Percentiles rank a stretch among this genome's conserved stretches.
phyloP scores from a whole-genome alignment of 1,140 invertebrate genomes.

The Nebria ingens region DNA sequence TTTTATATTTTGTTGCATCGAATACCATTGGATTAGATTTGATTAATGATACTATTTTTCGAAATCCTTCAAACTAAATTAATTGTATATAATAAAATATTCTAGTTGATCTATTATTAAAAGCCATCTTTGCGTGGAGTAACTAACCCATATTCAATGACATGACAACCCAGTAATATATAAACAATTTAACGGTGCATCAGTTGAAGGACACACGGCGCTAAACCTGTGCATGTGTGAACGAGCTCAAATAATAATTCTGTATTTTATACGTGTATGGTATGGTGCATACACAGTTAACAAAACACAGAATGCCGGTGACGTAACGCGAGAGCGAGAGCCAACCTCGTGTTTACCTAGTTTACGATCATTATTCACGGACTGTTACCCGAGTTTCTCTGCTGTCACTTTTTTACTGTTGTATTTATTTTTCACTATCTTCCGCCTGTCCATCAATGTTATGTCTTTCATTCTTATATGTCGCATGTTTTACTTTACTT shows the following conservation, averaged over 20 bases:
- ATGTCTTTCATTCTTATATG: background rate
- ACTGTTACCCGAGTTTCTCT: background rate
- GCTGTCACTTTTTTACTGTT: background rate
- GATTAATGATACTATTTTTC: too few species aligned
- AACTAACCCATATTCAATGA: background rate
- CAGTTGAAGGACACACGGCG: background rate
- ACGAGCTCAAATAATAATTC: background rate
- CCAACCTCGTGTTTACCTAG: background rate
- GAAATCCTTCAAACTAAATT: too few species aligned
- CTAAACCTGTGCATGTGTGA: background rate
- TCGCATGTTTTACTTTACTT: too few species aligned
- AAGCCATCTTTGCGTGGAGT: background rate
- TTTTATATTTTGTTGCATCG: too few species aligned
- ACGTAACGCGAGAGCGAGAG: too few species aligned
- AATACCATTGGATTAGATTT: too few species aligned
- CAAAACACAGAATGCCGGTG: background rate
- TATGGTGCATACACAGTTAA: too few species aligned
- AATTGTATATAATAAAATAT: too few species aligned
- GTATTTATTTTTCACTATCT: too few species aligned
- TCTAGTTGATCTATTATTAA: conserved; percentile 3
- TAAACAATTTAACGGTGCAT: background rate
- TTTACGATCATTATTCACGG: background rate
- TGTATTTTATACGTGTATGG: background rate
- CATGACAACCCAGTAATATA: background rate
- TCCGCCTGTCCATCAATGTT: background rate